Conservation (phyloP, 2,888 invertebrate species). For the Encarsia formosa region DNA sequence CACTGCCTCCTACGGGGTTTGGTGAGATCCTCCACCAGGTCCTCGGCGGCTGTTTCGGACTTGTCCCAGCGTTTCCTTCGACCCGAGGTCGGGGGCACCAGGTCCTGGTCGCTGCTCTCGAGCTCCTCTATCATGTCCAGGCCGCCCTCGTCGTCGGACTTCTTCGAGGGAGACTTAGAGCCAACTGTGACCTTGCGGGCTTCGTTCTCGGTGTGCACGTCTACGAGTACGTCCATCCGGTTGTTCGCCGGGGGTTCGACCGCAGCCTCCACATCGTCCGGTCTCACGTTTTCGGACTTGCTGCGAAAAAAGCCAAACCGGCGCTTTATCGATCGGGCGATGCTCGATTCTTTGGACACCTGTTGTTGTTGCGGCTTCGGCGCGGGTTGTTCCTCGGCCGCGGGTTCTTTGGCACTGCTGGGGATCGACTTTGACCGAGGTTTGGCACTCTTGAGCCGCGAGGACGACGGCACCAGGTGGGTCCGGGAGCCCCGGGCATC, state of each 20-base stretch:
- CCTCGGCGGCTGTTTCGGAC: slow-evolving; percentile 3
- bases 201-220: slow-evolving; percentile 18
- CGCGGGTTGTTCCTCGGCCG: neutral
- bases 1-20: slow-evolving; percentile 38
- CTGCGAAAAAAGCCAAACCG: slow-evolving; percentile 18
- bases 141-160: neutral
- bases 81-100: slow-evolving; percentile 9
- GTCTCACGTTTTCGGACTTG: slow-evolving; percentile 22
- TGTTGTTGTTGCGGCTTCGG: neutral
- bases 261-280: slow-evolving; percentile 4
- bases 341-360: neutral
- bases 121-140: slow-evolving; percentile 11
- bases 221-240: slow-evolving; percentile 17
- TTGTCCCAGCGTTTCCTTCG: slow-evolving; percentile 31
- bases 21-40: slow-evolving; percentile 17
- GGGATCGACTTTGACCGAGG: too few species aligned
- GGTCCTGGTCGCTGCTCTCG: neutral
- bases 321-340: slow-evolving; percentile 16
- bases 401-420: neutral
- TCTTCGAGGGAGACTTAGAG: neutral
- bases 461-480: too few species aligned
- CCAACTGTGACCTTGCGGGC: neutral
- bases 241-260: neutral
- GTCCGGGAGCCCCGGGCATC: too few species aligned
- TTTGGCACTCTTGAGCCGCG: neutral